phyloP scores from a whole-genome alignment of 2,113 vertebrate genomes.

The Uria lomvia region DNA sequence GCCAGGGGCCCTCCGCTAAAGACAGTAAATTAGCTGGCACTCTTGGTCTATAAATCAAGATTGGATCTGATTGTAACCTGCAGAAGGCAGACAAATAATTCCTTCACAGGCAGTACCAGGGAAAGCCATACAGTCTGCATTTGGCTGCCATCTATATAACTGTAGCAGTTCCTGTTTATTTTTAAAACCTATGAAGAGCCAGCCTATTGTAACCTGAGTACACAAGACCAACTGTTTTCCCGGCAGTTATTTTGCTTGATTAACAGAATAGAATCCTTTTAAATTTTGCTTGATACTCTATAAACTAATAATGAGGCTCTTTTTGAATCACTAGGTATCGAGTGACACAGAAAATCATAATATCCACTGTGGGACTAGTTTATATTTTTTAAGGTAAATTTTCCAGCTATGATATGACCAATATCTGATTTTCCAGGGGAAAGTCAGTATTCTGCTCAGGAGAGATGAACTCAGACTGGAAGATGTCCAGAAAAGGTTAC shows the following conservation, averaged over 20 bases:
- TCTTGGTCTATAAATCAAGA: rapidly evolving
- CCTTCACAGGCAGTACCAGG: neutral
- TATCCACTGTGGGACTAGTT: neutral
- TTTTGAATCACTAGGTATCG: neutral
- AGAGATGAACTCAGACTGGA: neutral
- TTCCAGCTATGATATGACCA: neutral
- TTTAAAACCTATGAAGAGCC: neutral
- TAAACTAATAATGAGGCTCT: neutral
- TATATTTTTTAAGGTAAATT: neutral
- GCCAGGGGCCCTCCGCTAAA: neutral
- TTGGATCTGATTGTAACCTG: neutral
- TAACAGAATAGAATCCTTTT: neutral
- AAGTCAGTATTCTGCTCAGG: neutral
- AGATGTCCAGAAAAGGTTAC: neutral
- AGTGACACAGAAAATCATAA: neutral
- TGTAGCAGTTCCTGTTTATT: neutral
- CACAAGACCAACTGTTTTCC: neutral
- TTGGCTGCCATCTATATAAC: neutral
- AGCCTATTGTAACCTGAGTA: neutral
- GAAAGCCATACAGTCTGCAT: neutral
- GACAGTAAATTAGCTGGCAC: neutral
- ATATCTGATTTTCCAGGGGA: neutral
- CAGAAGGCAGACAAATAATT: neutral
- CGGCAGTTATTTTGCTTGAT: neutral
- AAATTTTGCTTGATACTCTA: neutral